Conservation (phyloP, 2,797 vertebrate species). For the Micropoecilia bifurca region DNA sequence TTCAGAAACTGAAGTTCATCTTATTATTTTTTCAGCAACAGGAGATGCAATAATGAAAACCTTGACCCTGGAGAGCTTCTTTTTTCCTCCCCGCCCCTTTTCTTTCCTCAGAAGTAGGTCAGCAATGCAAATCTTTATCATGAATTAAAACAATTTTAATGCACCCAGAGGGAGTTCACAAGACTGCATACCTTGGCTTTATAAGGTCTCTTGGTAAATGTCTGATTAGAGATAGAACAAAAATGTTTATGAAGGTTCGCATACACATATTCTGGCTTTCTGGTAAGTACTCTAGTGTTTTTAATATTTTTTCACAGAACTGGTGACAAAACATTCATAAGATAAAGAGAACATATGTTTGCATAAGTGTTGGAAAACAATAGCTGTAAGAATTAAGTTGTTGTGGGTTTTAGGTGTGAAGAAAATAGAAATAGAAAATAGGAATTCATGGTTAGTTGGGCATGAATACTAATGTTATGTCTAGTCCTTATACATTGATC, state of each 20-base stretch:
- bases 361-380: background rate
- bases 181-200: constrained; percentile 40
- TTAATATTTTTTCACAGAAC: constrained; percentile 50
- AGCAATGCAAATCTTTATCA: constrained; percentile 50
- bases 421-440: too few relatives aligned
- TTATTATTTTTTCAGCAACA: constrained; percentile 34
- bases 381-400: background rate
- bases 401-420: constrained; percentile 6
- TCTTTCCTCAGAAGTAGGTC: constrained; percentile 51
- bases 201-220: constrained; percentile 52
- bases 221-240: constrained; percentile 65
- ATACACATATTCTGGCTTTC: constrained; percentile 58
- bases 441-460: background rate
- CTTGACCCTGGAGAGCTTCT: constrained; percentile 52
- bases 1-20: constrained; percentile 31
- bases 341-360: constrained; percentile 5
- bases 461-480: constrained; percentile 30
- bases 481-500: constrained; percentile 47
- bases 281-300: constrained; percentile 47
- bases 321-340: constrained; percentile 37
- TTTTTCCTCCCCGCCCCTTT: constrained; percentile 12
- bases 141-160: constrained; percentile 36
- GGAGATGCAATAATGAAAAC: constrained; percentile 54
- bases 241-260: constrained; percentile 55
- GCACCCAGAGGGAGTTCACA: constrained; percentile 28